phyloP scores from a whole-genome alignment of 2,888 invertebrate species.

The Leucophenga maculata region DNA sequence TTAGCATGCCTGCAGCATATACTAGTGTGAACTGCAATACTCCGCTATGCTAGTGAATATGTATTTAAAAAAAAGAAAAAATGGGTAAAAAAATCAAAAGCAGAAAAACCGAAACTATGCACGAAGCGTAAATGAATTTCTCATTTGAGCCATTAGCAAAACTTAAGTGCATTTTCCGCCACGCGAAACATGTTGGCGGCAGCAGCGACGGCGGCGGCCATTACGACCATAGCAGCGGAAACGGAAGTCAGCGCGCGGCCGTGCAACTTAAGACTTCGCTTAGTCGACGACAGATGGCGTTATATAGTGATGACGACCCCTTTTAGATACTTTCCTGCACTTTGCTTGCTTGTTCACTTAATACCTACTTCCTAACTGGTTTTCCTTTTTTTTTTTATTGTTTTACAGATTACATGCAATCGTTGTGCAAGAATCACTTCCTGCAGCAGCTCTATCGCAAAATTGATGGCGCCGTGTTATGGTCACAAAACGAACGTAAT shows the following conservation, averaged over 20 bases:
- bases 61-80: no score
- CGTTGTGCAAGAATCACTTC: conserved; percentile 91
- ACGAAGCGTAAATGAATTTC: conserved; percentile 65
- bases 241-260: conserved; percentile 23
- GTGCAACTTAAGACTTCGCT: no score
- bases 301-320: background rate
- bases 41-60: no score
- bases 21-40: background rate
- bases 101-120: conserved; percentile 37
- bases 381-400: conserved; percentile 12
- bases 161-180: conserved; percentile 66
- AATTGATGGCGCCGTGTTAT: conserved; percentile 91
- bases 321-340: conserved; percentile 10
- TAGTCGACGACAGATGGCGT: background rate
- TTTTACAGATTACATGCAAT: conserved; percentile 89
- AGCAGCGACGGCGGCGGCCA: background rate
- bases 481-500: conserved; percentile 91
- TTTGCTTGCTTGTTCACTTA: background rate
- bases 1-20: background rate
- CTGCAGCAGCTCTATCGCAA: conserved; percentile 90
- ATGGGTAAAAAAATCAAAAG: background rate
- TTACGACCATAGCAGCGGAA: conserved; percentile 32
- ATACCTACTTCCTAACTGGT: background rate
- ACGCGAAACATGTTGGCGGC: conserved; percentile 45
- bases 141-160: conserved; percentile 60